These are phyloP conservation scores for Maccullochella peelii DNA, from an alignment of 2,113 vertebrate genomes.

Conservation along the genomic window DNA sequence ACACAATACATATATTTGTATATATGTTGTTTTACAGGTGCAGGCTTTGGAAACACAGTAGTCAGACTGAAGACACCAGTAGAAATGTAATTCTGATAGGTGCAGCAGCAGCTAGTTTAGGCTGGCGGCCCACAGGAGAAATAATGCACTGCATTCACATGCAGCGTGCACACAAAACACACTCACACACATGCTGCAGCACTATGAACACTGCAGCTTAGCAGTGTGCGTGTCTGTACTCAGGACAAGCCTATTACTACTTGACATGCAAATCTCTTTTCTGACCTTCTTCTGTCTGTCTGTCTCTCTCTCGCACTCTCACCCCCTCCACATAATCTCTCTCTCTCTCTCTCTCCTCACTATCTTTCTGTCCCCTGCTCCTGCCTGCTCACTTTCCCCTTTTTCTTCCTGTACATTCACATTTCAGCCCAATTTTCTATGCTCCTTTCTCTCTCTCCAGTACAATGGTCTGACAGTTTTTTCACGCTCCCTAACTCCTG, in stretches of 20 bases:
- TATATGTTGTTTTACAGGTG: neutral
- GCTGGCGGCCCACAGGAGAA: neutral
- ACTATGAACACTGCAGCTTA: constrained; percentile 50
- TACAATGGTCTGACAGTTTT: constrained; percentile 39
- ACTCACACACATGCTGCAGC: constrained; percentile 29
- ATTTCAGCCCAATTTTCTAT: constrained; percentile 57
- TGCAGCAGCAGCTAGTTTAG: neutral
- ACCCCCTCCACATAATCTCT: constrained; percentile 47
- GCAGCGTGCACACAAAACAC: constrained; percentile 1
- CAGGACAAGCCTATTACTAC: constrained; percentile 75
- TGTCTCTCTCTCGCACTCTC: constrained; percentile 26
- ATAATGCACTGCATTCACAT: constrained; percentile 5
- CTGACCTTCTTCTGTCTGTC: constrained; percentile 75
- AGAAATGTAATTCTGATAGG: constrained; percentile 7
- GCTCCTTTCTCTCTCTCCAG: constrained; percentile 26
- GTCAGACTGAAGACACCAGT: neutral
- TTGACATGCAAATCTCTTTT: constrained; percentile 81
- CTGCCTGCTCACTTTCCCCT: constrained; percentile 33
- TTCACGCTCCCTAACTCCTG: constrained; percentile 18
- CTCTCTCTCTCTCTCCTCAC: constrained; percentile 24
- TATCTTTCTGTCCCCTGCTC: constrained; percentile 37
- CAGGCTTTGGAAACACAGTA: neutral
- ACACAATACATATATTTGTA: neutral
- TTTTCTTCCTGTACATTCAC: constrained; percentile 41
- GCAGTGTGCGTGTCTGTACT: constrained; percentile 54